Base-by-base conservation (phyloP, 2,888 invertebrate species). In the Lithodes maja region DNA sequence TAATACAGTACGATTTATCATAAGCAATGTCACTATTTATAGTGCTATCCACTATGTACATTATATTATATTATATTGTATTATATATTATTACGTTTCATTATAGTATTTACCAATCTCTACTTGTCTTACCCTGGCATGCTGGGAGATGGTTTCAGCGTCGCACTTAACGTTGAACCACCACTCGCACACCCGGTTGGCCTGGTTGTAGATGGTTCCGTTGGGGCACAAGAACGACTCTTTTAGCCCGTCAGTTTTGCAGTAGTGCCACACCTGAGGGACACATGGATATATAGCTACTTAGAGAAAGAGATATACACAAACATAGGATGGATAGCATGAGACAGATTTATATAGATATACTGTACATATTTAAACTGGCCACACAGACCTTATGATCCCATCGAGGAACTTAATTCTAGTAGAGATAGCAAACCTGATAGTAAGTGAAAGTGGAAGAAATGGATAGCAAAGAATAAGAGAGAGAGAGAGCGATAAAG, bases 141-240 rank as follows among this genome's bases (percentile, higher is more conserved):
- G 90, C 3, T 68, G 61, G 1, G 88, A 83, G 9, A 82, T 71
- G 12, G 84, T 80, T 12, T 82, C 88, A 5, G 79, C 50, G 74
- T 91, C 91, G 52, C 91, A 91, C 2, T 68, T 53, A 12, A 91
- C 91, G 61, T 91, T 91, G 78, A 91, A 91, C 91, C 91, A 91
- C 91, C 91, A 91, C 84, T 90, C 91, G 78, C 91, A 91, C 71
- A 91, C 91, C 2, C 91, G 79, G 81, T 90, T 87, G 15, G 54
- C 86, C 77, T 91, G 91, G 90, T 88, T 91, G 84, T 91, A 91
- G 81, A 91, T 90, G 75, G 91, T 91, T 1, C 91, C 91, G 83
- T 91, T 91, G 77, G 91, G 91, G 71, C 91, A 91, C n/a, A 91
- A 81, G 90, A 91, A 91, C 33, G 90, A 90, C 85, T 91, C 87